These are phyloP conservation scores for Micronisus gabar DNA, from an alignment of 2,113 vertebrate species.

Conservation along the genomic window DNA sequence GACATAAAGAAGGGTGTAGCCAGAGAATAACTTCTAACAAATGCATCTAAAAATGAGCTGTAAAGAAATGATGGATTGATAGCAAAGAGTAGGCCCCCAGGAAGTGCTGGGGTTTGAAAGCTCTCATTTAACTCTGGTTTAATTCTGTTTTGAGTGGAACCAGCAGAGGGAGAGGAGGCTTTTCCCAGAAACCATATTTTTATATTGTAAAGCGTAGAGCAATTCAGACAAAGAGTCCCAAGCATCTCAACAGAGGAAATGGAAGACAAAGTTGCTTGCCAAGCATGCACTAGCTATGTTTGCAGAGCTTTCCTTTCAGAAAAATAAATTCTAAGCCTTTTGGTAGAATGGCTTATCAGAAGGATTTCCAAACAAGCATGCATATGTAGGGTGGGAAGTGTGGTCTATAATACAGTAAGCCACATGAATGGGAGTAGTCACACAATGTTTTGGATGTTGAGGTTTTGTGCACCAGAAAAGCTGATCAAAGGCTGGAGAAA, in stretches of 20 bases:
- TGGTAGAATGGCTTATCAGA: neutral
- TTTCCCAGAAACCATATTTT: neutral
- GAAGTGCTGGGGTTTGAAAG: conserved; percentile 14
- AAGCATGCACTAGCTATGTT: neutral
- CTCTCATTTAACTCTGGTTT: neutral
- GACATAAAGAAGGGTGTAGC: neutral
- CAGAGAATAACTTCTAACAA: neutral
- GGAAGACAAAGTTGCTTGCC: neutral
- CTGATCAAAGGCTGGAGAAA: neutral
- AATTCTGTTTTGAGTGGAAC: neutral
- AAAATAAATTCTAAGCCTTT: neutral
- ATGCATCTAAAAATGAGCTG: conserved; percentile 30
- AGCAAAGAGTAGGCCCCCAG: neutral
- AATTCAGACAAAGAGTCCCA: neutral
- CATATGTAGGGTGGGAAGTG: neutral
- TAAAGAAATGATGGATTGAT: conserved; percentile 24
- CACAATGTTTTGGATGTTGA: neutral
- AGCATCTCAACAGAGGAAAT: neutral
- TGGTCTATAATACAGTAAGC: neutral
- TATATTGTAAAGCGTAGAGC: neutral
- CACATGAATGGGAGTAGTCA: neutral
- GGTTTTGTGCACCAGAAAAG: neutral
- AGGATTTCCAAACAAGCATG: neutral
- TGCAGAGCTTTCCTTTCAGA: neutral
- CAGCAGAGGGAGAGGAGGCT: neutral